phyloP scores from a whole-genome alignment of 1,140 invertebrate genomes.

The Drosophila sp. region DNA sequence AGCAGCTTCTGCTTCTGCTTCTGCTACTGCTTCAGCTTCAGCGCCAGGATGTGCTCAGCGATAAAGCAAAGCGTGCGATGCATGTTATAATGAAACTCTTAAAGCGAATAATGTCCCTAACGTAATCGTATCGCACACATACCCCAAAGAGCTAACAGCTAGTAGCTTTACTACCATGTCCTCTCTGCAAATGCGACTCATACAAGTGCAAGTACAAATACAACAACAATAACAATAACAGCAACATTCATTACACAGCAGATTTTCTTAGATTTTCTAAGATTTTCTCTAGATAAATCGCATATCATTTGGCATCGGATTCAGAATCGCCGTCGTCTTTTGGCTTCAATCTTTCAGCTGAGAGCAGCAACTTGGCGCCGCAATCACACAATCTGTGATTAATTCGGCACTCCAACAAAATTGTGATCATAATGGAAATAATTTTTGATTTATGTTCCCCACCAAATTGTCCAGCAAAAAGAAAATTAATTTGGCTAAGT shows the following conservation, averaged over 20 bases:
- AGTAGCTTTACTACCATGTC: conserved; percentile 1
- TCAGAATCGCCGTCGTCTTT: conserved; percentile 30
- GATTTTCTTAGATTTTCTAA: conserved; percentile 73
- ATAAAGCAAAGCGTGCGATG: conserved; percentile 77
- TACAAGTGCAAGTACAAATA: not conserved
- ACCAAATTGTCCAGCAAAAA: conserved; percentile 1
- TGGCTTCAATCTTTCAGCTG: conserved; percentile 22
- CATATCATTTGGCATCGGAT: conserved; percentile 79
- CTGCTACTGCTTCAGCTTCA: conserved; percentile 11
- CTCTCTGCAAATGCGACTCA: conserved; percentile 1
- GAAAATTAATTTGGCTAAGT: conserved; percentile 38
- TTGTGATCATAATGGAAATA: conserved; percentile 39
- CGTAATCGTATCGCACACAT: conserved; percentile 14
- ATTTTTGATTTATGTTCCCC: conserved; percentile 43
- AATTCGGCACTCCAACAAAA: not conserved
- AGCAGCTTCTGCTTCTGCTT: conserved; percentile 33
- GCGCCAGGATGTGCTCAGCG: conserved; percentile 48
- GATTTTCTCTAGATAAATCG: conserved; percentile 78
- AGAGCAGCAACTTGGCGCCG: conserved; percentile 7
- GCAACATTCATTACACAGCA: conserved; percentile 78
- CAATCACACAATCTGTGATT: conserved; percentile 22
- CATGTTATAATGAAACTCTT: conserved; percentile 83
- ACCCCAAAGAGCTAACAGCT: not conserved
- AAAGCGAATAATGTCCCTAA: conserved; percentile 77
- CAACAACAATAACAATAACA: conserved; percentile 36